phyloP scores from a whole-genome alignment of 2,888 invertebrate genomes.

The Sesia bembeciformis region DNA sequence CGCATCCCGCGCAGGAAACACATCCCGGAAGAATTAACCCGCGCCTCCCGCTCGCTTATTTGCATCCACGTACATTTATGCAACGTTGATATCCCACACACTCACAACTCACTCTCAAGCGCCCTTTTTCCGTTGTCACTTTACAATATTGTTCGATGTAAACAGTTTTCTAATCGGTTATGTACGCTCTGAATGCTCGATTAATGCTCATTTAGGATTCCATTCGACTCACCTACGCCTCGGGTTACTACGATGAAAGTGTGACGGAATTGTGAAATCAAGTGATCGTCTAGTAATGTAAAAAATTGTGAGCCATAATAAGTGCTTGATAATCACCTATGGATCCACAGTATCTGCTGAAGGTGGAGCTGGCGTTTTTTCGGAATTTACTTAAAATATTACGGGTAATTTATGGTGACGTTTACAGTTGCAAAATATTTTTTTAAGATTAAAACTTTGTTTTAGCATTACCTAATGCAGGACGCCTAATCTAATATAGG shows the following conservation, averaged over 20 bases:
- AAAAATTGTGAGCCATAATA: slow-evolving; percentile 12
- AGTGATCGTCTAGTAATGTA: slow-evolving; percentile 13
- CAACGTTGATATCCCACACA: slow-evolving; percentile 17
- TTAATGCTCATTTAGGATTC: slow-evolving; percentile 22
- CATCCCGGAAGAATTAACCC: slow-evolving; percentile 70
- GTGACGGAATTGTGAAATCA: slow-evolving; percentile 46
- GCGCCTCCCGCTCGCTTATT: slow-evolving; percentile 41
- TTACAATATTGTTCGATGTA: neutral
- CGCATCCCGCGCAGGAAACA: slow-evolving; percentile 48
- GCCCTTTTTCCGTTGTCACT: slow-evolving; percentile 6
- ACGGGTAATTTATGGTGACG: neutral
- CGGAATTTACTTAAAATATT: slow-evolving; percentile 27
- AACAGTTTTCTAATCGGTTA: slow-evolving; percentile 1
- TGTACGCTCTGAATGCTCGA: slow-evolving; percentile 9
- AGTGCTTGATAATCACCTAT: slow-evolving; percentile 18
- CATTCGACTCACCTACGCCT: slow-evolving; percentile 15
- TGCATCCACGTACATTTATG: slow-evolving; percentile 40
- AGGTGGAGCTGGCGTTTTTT: slow-evolving; percentile 36
- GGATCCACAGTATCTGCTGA: slow-evolving; percentile 23
- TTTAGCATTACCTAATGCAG: too few relatives aligned
- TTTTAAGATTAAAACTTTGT: too few relatives aligned
- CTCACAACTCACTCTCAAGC: slow-evolving; percentile 10
- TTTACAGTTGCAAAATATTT: too few relatives aligned
- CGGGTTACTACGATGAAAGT: slow-evolving; percentile 33
- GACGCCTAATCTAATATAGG: too few relatives aligned